A percentile compares a stretch with the other conserved stretches of the same genome.
Conservation (phyloP, 2,888 invertebrate species). For the Aphodius sticticus region DNA sequence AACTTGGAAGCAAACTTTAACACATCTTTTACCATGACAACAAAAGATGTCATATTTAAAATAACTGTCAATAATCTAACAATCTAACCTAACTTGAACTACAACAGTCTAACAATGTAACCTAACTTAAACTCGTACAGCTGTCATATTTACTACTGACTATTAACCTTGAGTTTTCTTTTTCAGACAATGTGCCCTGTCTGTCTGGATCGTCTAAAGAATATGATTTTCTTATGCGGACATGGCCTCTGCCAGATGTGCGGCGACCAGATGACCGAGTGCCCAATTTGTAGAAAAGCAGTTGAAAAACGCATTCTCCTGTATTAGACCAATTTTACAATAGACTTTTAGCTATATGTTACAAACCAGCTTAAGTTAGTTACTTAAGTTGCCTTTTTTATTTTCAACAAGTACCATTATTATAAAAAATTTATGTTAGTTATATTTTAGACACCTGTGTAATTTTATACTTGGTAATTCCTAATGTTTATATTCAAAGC, state of each 20-base stretch:
- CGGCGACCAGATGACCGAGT: conserved; percentile 96
- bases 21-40: too few species aligned
- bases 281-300: conserved; percentile 96
- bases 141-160: not conserved
- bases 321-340: conserved; percentile 64
- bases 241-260: conserved; percentile 99
- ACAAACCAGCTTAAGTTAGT: not conserved
- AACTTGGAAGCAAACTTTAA: too few species aligned
- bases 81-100: too few species aligned
- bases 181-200: conserved; percentile 98
- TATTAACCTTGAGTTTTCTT: conserved; percentile 23
- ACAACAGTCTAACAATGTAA: not conserved
- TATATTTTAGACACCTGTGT: not conserved
- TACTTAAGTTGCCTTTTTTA: not conserved
- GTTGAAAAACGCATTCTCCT: conserved; percentile 95
- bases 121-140: not conserved
- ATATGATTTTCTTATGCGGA: conserved; percentile 98
- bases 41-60: too few species aligned
- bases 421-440: not conserved
- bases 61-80: too few species aligned
- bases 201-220: conserved; percentile 95
- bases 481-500: not conserved
- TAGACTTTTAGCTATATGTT: not conserved
- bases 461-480: not conserved
- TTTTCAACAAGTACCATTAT: not conserved